These are phyloP conservation scores for Nyctalus aviator DNA, from an alignment of 2,797 vertebrate genomes.

Conservation along the genomic window DNA sequence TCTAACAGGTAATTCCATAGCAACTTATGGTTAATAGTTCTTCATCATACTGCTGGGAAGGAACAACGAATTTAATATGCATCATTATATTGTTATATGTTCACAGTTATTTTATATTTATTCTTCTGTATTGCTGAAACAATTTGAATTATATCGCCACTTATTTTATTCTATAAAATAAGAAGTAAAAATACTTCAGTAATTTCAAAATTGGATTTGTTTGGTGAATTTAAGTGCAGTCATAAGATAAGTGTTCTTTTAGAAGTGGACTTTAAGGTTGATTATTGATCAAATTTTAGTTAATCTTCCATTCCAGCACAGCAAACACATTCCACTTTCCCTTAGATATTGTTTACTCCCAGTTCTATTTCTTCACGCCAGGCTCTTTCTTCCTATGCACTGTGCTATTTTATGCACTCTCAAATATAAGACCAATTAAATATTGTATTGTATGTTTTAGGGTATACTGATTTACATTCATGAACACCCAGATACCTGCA, in stretches of 20 bases:
- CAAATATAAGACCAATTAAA: neutral
- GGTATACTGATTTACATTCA: neutral
- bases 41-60: neutral
- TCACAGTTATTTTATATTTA: conserved; percentile 36
- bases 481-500: neutral
- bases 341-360: neutral
- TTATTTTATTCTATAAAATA: too few relatives aligned
- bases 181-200: neutral
- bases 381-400: neutral
- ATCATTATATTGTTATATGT: conserved; percentile 26
- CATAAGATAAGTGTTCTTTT: neutral
- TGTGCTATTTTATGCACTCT: neutral
- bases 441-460: neutral
- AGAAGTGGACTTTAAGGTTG: neutral
- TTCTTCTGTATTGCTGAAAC: neutral
- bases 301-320: neutral
- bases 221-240: neutral
- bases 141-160: neutral
- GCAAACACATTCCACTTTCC: neutral
- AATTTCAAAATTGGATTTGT: neutral
- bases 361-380: neutral
- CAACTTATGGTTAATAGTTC: neutral
- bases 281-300: conserved; percentile 1
- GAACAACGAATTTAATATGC: neutral
- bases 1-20: neutral